These are phyloP conservation scores for Drosophila fungiperda DNA, from an alignment of 2,888 invertebrate species.

Conservation along the genomic window DNA sequence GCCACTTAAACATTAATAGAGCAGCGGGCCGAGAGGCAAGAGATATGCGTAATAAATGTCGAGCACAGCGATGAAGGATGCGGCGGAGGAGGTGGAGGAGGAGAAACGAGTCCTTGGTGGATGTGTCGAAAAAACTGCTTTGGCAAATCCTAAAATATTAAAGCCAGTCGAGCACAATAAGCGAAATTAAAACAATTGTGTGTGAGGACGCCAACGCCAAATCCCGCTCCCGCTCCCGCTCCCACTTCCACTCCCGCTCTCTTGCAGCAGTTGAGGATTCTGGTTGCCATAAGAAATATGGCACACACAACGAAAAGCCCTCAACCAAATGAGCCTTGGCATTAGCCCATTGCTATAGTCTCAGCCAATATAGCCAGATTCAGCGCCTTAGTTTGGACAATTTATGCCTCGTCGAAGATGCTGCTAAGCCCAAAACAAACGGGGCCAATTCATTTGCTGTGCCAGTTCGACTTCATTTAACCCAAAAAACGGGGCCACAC, in stretches of 20 bases:
- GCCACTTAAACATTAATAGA: slow-evolving; percentile 83
- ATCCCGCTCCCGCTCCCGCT: not conserved
- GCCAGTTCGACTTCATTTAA: slow-evolving; percentile 84
- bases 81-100: not conserved
- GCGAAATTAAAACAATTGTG: slow-evolving; percentile 80
- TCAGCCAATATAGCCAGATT: slow-evolving; percentile 12
- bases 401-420: slow-evolving; percentile 75
- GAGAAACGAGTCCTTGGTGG: slow-evolving; percentile 30
- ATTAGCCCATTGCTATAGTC: slow-evolving; percentile 24
- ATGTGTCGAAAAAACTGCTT: slow-evolving; percentile 50
- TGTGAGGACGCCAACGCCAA: slow-evolving; percentile 40
- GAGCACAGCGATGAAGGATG: slow-evolving; percentile 42
- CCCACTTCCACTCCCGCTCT: not conserved
- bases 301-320: slow-evolving; percentile 60
- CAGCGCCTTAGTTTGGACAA: slow-evolving; percentile 53
- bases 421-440: slow-evolving; percentile 71
- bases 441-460: slow-evolving; percentile 76
- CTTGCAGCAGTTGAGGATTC: slow-evolving; percentile 22
- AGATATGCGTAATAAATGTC: slow-evolving; percentile 82
- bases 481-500: slow-evolving; percentile 46
- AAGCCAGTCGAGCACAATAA: slow-evolving; percentile 74
- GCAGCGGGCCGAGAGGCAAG: slow-evolving; percentile 49
- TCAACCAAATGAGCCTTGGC: slow-evolving; percentile 70
- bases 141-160: slow-evolving; percentile 77
- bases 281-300: slow-evolving; percentile 72